Base-by-base conservation (phyloP, 2,113 vertebrate species). In the Dicaeum eximium region DNA sequence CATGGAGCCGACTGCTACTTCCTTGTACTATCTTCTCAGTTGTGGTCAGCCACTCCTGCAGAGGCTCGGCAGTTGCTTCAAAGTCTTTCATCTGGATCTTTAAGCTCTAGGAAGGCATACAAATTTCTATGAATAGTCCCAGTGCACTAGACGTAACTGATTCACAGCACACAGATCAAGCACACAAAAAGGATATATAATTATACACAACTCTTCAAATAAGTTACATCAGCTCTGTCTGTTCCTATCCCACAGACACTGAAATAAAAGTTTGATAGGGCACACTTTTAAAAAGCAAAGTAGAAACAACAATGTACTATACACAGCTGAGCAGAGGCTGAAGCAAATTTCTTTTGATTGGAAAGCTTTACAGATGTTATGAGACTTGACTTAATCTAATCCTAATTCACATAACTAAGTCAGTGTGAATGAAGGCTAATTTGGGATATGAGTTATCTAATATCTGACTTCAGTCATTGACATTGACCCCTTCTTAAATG, bases 11-110 rank as follows among this genome's bases (percentile, higher is more conserved):
- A 83, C 97, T 96, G 67, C 98, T 99, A 96, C 99, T 99, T 82
- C 98, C 98, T 42, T 98, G 99, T 24, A 99, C 98, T 81, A 90
- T 95, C 93, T 96, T 97, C 95, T 99, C 99, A 0, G 99, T 99
- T 93, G 97, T 96, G 83, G 97, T 98, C 85, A 99, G 97, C 99
- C 99, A 99, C 65, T 98, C 98, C 96, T 99, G 98, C 27, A 99
- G 96, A 47, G 99, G 99, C 67, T 99, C 98, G 30, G 98, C 98
- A 40, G 98, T 98, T 25, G 98, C 97, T 97, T 99, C 99, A 2
- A 99, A 99, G 90, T 99, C 99, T 71, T 98, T 98, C 99, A 99
- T 99, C 96, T 99, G 99, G 73, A 98, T 97, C 97, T 99, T 98
- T 69, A 99, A 97, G 89, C 97, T 99, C 99, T 99, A 40, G 45